These are phyloP conservation scores for Acanthopagrus latus DNA, from an alignment of 2,797 vertebrate species.

Conservation along the genomic window DNA sequence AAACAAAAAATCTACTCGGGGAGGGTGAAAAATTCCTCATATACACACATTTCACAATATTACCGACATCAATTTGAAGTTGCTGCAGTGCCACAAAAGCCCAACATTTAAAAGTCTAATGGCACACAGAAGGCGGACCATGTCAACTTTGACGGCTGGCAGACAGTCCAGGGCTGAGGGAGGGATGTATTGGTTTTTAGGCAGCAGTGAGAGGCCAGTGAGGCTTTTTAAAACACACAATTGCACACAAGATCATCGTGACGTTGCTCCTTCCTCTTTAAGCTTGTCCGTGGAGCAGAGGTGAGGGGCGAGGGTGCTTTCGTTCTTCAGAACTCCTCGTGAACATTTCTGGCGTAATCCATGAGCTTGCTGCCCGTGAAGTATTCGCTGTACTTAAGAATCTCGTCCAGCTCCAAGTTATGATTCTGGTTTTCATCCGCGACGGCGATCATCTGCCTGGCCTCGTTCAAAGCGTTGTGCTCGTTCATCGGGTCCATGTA, in stretches of 20 bases:
- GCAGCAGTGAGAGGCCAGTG: constrained; percentile 45
- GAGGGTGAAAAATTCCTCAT: constrained; percentile 63
- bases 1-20: neutral
- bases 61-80: constrained; percentile 39
- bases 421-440: constrained; percentile 98
- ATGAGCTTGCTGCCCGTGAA: constrained; percentile 99
- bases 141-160: constrained; percentile 24
- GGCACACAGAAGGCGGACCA: constrained; percentile 49
- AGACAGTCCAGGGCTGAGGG: constrained; percentile 36
- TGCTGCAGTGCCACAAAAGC: constrained; percentile 31
- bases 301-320: neutral
- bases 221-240: constrained; percentile 50
- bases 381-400: constrained; percentile 97
- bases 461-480: constrained; percentile 96
- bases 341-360: constrained; percentile 97
- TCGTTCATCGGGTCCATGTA: constrained; percentile 99
- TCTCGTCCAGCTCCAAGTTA: constrained; percentile 94
- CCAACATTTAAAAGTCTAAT: constrained; percentile 20
- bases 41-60: constrained; percentile 75
- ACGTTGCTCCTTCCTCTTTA: neutral
- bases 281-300: constrained; percentile 51
- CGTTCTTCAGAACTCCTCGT: constrained; percentile 93
- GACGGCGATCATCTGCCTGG: constrained; percentile 98
- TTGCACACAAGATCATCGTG: constrained; percentile 53
- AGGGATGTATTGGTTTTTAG: constrained; percentile 25